Base-by-base conservation (phyloP, 92 coral and sea anemone genomes). In the Porites evermanni region DNA sequence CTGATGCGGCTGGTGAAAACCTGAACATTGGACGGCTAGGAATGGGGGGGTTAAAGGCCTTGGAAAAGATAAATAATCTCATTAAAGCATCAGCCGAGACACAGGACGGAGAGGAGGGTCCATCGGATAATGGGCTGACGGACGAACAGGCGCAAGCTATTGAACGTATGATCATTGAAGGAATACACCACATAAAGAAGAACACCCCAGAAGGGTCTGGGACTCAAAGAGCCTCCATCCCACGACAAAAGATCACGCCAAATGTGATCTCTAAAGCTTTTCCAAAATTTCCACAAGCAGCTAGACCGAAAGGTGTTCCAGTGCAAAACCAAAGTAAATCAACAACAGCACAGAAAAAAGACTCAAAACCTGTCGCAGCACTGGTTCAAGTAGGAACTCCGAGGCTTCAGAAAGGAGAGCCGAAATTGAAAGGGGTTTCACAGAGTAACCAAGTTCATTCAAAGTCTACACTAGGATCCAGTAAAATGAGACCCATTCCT, bases 81-180 rank as follows among this genome's bases (percentile, higher is more conserved):
- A 96, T 96, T 70, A 96, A 94, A 70, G 98, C 98, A 3, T 96
- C 99, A 1, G 99, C 98, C 7, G 99, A 95, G 77, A 85, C 93
- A 4, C 96, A 93, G 60, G 96, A 93, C 0, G 95, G 95, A 11
- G 98, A 94, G 61, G 94, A 92, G n/a, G 90, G 82, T 18, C 69
- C 78, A 56, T 26, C 93, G 10, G 98, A 93, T n/a, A 95, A 94
- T 64, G 91, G 95, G 4, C 82, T 96, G 29, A 96, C 99, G 12
- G 99, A 96, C 67, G 99, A 95, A 16, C 99, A 96, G 72, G 99
- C 98, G 71, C 98, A 95, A 54, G 93, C 96, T 2, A 96, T 96
- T 72, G 99, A 96, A 53, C 86, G 99, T 74, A 96, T 96, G 99
- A 96, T 96, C 23, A 97, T 97, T 19, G 99, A 96, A 79, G 99